Evolutionary conservation across 2,888 invertebrate species (phyloP), one percentile per base, ranked within the genome.

Genomic region (Tachina fera): DNA sequence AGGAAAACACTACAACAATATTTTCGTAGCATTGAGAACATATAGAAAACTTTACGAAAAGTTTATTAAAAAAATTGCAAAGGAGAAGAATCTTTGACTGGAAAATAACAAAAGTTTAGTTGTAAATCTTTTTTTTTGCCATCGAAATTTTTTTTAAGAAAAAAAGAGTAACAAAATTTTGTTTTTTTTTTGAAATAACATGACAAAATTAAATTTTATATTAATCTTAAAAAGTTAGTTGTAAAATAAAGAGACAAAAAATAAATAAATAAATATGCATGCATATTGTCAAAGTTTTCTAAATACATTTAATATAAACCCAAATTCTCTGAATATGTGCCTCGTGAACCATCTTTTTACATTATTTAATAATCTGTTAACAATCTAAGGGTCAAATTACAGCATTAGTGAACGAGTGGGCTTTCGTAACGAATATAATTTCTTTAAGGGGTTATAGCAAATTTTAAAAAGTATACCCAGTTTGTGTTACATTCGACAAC

Each of bases 1-100:
- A 65, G 65, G 65, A 65, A 65, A 47, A 19, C 39, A 60, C 56
- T 31, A 56, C 56, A 56, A 56, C 56, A 56, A 31, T 56, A 22
- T n/a, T 11, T n/a, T 60, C 41, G 10, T 9, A 9, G 4, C 14
- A 60, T n/a, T 41, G 60, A 60, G 3, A n/a, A 11, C 9, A 41
- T 41, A 10, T 19, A n/a, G 39, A 8, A 39, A 9, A 60, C 11
- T 22, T 56, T 56, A 31, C 3, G 3, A 4, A 60, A n/a, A 60
- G 9, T 53, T 53, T 19, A 53, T 16, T 16, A 60, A 9, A 22
- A 22, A 58, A 58, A 3, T 9, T 31, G 2, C n/a, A 39, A 6
- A n/a, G 39, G 41, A 39, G 39, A 22, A 31, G 13, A 58, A 58
- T 10, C 8, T 58, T 58, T 31, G 41, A 41, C n/a, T 41, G 39